Evolutionary conservation across 2,888 invertebrate species (phyloP), one percentile per base, ranked within the genome.

Genomic region (Clusia tigrina): DNA sequence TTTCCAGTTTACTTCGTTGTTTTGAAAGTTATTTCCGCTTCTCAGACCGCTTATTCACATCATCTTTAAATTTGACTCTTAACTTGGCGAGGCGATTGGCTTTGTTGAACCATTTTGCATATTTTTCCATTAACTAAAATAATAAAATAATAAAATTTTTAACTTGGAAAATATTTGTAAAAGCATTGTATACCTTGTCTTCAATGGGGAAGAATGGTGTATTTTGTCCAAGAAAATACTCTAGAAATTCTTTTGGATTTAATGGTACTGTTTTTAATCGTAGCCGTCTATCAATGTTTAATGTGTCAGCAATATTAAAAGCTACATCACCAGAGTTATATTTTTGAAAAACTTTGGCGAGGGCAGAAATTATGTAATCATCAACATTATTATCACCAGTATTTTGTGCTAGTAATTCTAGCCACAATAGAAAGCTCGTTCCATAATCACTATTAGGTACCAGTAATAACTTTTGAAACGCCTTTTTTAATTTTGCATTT

Each of bases 271-370:
- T 60, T 9, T 66, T 63, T 0, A 83, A 67, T 2, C 70, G 68
- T 76, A 81, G 74, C 62, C 72, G 71, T 17, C 83, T 71, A 15
- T 68, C 62, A 18, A 81, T 60, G 64, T 70, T 74, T 2, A 83
- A 61, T 1, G 77, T 77, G 9, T 71, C 59, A 2, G 67, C 56
- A 20, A 83, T 63, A 64, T 77, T 79, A 3, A 71, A 62, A 0
- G 65, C 67, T 61, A 88, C 84, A 61, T 78, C 75, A 0, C 81
- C 87, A 18, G 78, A 72, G 32, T 72, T 66, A 65, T 81, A 84
- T 3, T 76, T 71, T 24, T 74, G 74, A 2, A 83, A 70, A 2
- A 79, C 73, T 64, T 76, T 79, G 0, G 83, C 79, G 15, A 85
- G 65, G 1, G 82, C 74, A 1, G 79, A 74, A 37, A 77, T 71